Percentiles rank a stretch among this genome's conserved stretches.
Evolutionary conservation across 2,113 vertebrate species (phyloP).

Genomic region (Rhipidura dahli): DNA sequence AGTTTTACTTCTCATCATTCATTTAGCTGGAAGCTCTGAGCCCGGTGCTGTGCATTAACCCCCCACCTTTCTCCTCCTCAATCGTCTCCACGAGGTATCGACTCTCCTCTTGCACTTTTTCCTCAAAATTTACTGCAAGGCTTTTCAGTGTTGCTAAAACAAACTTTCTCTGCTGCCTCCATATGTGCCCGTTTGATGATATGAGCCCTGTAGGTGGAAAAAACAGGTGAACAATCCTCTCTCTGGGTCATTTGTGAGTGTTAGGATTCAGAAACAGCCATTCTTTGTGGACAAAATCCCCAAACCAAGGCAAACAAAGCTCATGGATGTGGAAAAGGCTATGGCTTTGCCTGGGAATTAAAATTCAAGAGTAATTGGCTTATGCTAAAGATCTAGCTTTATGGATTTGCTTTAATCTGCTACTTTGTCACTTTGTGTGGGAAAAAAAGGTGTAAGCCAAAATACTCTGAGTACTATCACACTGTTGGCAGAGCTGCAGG

Average conservation of each 20-base stretch:
- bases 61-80: conserved; percentile 71
- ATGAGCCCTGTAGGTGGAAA: conserved; percentile 64
- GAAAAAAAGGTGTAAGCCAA: conserved; percentile 62
- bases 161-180: conserved; percentile 81
- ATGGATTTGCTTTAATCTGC: conserved; percentile 62
- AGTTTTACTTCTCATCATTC: not conserved
- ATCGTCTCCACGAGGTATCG: conserved; percentile 68
- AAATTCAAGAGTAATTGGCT: conserved; percentile 47
- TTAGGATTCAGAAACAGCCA: not conserved
- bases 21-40: not conserved
- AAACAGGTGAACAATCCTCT: not conserved
- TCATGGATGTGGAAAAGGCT: not conserved
- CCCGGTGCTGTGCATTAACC: not conserved
- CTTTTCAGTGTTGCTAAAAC: conserved; percentile 74
- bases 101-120: conserved; percentile 79
- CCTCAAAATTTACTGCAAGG: conserved; percentile 77
- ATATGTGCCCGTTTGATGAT: conserved; percentile 60
- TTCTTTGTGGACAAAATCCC: not conserved
- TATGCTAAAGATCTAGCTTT: conserved; percentile 38
- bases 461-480: conserved; percentile 54
- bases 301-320: not conserved
- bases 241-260: not conserved
- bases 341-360: conserved; percentile 4
- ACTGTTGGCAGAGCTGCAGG: conserved; percentile 49
- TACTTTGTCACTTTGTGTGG: conserved; percentile 58